Percentiles rank a stretch among this genome's conserved stretches.
Evolutionary conservation across 2,797 vertebrate genomes (phyloP).

Genomic region (Sardinella longiceps): DNA sequence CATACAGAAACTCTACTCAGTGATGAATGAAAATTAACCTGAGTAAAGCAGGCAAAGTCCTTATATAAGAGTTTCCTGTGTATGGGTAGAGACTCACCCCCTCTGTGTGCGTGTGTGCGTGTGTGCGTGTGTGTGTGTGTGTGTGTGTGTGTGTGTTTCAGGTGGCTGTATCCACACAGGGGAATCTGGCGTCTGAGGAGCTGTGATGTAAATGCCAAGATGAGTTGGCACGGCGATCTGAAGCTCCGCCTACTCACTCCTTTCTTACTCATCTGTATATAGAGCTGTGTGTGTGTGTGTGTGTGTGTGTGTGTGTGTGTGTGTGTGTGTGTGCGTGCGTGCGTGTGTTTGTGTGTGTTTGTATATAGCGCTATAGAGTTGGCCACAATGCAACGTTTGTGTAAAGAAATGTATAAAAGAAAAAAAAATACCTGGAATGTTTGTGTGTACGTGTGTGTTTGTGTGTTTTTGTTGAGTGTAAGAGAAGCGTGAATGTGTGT

Average conservation of each 20-base stretch:
- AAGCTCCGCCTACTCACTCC: slow-evolving; percentile 38
- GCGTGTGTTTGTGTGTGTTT: no score
- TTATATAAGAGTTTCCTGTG: no score
- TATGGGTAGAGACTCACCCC: no score
- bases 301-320: no score
- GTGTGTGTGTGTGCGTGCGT: no score
- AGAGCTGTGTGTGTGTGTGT: slow-evolving; percentile 26
- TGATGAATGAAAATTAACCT: no score
- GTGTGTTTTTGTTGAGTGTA: background rate
- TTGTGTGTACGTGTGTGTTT: background rate
- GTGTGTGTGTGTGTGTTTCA: slow-evolving; percentile 32
- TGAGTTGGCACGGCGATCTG: slow-evolving; percentile 38
- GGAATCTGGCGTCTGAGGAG: slow-evolving; percentile 40
- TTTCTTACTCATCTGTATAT: slow-evolving; percentile 45
- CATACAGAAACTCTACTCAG: no score
- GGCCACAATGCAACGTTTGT: no score
- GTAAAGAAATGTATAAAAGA: slow-evolving; percentile 41
- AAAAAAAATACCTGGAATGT: slow-evolving; percentile 26
- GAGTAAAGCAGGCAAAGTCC: no score
- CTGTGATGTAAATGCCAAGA: slow-evolving; percentile 41
- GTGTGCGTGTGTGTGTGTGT: background rate
- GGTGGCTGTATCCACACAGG: slow-evolving; percentile 26
- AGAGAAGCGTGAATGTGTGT: background rate
- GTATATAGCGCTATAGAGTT: no score
- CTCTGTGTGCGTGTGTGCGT: no score